Evolutionary conservation across 1,140 invertebrate genomes (phyloP).

Genomic region (Pogonus chalceus): DNA sequence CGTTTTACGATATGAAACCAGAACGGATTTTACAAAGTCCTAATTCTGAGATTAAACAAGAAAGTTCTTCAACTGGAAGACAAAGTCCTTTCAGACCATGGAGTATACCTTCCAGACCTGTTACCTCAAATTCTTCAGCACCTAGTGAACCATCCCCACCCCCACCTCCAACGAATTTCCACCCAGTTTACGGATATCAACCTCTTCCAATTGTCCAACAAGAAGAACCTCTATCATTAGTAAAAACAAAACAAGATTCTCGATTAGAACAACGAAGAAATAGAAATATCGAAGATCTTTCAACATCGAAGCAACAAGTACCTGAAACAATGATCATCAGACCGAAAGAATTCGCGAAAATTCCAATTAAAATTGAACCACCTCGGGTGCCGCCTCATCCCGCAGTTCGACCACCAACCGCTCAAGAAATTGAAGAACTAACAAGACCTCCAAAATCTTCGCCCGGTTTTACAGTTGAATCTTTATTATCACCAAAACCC

Average conservation of each 20-base stretch:
- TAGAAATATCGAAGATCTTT: background rate
- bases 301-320: conserved; percentile 1
- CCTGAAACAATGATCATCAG: conserved; percentile 13
- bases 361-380: conserved; percentile 24
- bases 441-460: background rate
- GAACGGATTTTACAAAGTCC: too few relatives aligned
- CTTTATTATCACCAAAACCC: conserved; percentile 22
- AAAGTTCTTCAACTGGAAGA: conserved; percentile 21
- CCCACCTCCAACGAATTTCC: conserved; percentile 15
- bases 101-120: conserved; percentile 27
- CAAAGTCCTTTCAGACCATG: conserved; percentile 45
- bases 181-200: conserved; percentile 14
- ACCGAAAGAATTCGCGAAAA: conserved; percentile 18
- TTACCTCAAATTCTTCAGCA: background rate
- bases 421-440: conserved; percentile 20
- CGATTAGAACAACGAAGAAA: background rate
- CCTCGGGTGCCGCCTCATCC: conserved; percentile 45
- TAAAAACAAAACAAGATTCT: conserved; percentile 23
- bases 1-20: too few relatives aligned
- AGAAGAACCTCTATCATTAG: conserved; percentile 40
- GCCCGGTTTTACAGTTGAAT: background rate
- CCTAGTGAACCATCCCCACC: conserved; percentile 11
- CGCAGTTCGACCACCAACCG: conserved; percentile 31
- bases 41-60: too few relatives aligned
- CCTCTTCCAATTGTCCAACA: conserved; percentile 27